Percentiles rank a stretch among this genome's conserved stretches.
phyloP scores from a whole-genome alignment of 2,888 invertebrate genomes.

The Xylota segnis region DNA sequence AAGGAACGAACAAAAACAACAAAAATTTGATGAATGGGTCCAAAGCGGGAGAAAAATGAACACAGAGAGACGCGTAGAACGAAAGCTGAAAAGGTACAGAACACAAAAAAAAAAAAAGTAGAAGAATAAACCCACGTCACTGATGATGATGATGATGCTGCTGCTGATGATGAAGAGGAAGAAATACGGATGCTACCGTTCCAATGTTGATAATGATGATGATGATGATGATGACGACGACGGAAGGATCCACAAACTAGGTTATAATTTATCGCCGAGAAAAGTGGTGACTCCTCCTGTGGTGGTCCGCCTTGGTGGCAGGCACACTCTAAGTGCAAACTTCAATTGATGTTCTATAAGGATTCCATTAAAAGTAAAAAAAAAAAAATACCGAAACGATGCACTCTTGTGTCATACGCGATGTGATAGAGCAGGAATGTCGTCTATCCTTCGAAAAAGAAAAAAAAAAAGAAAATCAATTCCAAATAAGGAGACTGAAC shows the following conservation, averaged over 20 bases:
- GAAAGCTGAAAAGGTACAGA: neutral
- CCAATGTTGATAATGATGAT: conserved; percentile 30
- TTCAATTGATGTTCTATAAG: conserved; percentile 35
- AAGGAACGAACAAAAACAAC: conserved; percentile 18
- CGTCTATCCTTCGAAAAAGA: neutral
- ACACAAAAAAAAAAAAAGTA: no score
- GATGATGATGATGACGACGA: conserved; percentile 1
- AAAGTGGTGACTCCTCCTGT: conserved; percentile 29
- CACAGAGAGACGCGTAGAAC: neutral
- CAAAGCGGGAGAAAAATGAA: conserved; percentile 4
- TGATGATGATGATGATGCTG: conserved; percentile 42
- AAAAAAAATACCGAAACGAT: conserved; percentile 18
- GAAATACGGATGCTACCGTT: conserved; percentile 27
- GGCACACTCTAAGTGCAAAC: conserved; percentile 11
- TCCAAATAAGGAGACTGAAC: conserved; percentile 1
- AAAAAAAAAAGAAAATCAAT: neutral
- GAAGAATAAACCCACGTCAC: conserved; percentile 17
- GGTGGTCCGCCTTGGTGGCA: neutral
- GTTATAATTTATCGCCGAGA: conserved; percentile 46
- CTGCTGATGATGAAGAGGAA: conserved; percentile 37
- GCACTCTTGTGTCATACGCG: conserved; percentile 34
- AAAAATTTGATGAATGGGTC: conserved; percentile 28
- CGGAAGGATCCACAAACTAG: conserved; percentile 44
- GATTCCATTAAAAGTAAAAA: conserved; percentile 23
- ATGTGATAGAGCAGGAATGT: conserved; percentile 34